Evolutionary conservation across 23 tunicate genomes (phyloP).

Genomic region (Phallusia fumigata): DNA sequence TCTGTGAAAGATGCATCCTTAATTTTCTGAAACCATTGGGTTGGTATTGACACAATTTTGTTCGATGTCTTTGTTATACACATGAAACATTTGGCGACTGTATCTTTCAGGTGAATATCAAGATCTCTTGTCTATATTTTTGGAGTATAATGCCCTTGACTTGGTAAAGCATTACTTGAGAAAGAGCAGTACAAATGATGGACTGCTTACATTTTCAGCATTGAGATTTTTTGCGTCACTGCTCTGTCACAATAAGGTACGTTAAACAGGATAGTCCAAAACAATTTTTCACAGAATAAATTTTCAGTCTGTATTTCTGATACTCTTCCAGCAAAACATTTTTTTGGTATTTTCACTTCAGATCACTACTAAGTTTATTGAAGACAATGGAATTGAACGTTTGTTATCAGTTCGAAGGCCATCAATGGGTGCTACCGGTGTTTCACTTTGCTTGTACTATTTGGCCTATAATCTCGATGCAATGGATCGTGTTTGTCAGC

Average conservation of each 20-base stretch:
- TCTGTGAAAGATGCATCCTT: constrained; percentile 55
- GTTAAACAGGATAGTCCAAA: background rate
- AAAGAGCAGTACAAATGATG: constrained; percentile 44
- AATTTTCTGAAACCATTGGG: constrained; percentile 57
- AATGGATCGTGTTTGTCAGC: constrained; percentile 84
- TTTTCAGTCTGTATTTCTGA: too few relatives aligned
- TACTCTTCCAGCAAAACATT: too few relatives aligned
- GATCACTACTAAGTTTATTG: constrained; percentile 80
- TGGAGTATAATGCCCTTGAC: constrained; percentile 53
- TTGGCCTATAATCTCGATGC: constrained; percentile 84
- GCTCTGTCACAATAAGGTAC: constrained; percentile 85
- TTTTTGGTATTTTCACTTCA: too few relatives aligned
- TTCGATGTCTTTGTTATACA: background rate
- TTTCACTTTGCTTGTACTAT: constrained; percentile 77
- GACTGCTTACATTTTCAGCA: constrained; percentile 64
- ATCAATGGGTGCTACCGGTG: constrained; percentile 84
- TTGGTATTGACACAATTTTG: constrained; percentile 1
- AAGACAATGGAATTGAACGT: constrained; percentile 55
- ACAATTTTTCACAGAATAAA: background rate
- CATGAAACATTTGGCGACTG: too few relatives aligned
- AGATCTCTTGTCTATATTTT: constrained; percentile 66
- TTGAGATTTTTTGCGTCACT: constrained; percentile 69
- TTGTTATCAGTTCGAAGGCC: constrained; percentile 61
- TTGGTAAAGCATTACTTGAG: constrained; percentile 49
- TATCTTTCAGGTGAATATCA: constrained; percentile 69